These are phyloP conservation scores for Folsomia candida DNA, from an alignment of 2,888 invertebrate genomes.

Conservation along the genomic window DNA sequence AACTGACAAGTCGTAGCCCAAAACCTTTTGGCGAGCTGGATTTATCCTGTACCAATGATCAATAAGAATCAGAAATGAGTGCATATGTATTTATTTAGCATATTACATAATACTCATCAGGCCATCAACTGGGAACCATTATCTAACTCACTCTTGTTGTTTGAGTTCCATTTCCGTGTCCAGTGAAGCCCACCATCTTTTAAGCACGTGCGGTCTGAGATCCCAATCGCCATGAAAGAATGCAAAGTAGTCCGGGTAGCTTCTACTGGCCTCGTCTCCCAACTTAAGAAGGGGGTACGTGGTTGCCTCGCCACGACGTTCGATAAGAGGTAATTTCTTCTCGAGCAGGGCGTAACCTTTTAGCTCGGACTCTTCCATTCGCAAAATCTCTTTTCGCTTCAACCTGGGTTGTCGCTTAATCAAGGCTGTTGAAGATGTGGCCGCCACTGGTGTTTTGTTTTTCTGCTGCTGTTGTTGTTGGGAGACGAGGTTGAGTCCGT, in stretches of 20 bases:
- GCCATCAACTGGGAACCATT: not conserved
- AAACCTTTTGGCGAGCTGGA: slow-evolving; percentile 29
- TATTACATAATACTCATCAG: not conserved
- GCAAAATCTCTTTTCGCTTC: slow-evolving; percentile 30
- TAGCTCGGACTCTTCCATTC: slow-evolving; percentile 37
- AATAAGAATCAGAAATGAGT: not conserved
- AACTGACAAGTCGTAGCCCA: slow-evolving; percentile 63
- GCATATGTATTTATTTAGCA: not conserved
- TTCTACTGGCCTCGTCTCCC: not conserved
- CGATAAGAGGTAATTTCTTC: slow-evolving; percentile 15
- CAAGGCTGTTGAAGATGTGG: no score
- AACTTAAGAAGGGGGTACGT: slow-evolving; percentile 8
- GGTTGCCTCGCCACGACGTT: slow-evolving; percentile 31
- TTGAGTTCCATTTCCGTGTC: slow-evolving; percentile 24
- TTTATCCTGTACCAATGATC: slow-evolving; percentile 31
- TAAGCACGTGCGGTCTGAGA: slow-evolving; percentile 26
- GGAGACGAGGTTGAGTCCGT: not conserved
- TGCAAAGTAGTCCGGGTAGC: slow-evolving; percentile 22
- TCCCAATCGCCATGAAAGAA: slow-evolving; percentile 39
- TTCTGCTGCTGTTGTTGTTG: not conserved
- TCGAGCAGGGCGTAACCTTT: slow-evolving; percentile 18
- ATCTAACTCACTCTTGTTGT: slow-evolving; percentile 31
- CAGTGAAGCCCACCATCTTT: slow-evolving; percentile 22
- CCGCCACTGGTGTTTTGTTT: not conserved
- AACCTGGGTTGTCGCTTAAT: not conserved